Percentiles rank a stretch among this genome's conserved stretches.
Evolutionary conservation across 2,113 vertebrate genomes (phyloP).

Genomic region (Sprattus sprattus): DNA sequence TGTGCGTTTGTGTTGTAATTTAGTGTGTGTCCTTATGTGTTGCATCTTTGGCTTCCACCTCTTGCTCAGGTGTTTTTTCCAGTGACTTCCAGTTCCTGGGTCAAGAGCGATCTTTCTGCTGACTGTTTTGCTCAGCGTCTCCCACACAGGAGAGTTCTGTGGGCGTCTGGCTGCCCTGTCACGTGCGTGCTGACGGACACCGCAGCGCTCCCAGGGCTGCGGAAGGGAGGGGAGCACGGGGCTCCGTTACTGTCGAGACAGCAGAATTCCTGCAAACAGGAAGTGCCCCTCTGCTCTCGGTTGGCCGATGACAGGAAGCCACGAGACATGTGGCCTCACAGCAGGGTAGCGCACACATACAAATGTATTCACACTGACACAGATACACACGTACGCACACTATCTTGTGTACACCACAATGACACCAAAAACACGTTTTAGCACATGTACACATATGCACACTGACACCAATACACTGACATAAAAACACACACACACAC

Average conservation of each 20-base stretch:
- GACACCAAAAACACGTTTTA: neutral
- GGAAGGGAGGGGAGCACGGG: neutral
- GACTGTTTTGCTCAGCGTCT: neutral
- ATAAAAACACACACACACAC: neutral
- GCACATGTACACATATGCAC: neutral
- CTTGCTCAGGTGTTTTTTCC: neutral
- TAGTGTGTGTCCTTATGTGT: neutral
- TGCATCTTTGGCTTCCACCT: neutral
- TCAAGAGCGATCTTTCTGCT: neutral
- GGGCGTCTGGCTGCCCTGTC: neutral
- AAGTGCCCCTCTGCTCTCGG: constrained; percentile 39
- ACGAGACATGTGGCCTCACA: constrained; percentile 25
- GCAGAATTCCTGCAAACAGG: constrained; percentile 41
- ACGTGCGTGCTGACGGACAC: neutral
- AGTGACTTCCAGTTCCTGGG: neutral
- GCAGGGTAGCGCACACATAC: neutral
- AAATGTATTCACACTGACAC: neutral
- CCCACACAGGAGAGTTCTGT: neutral
- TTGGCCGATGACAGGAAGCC: constrained; percentile 43
- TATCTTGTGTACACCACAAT: neutral
- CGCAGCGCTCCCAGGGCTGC: neutral
- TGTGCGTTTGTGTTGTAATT: neutral
- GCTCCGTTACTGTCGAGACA: constrained; percentile 35
- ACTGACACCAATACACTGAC: constrained; percentile 1
- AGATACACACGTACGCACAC: neutral